Evolutionary conservation across 2,797 vertebrate genomes (phyloP).

Genomic region (Rhadinocentrus ornatus): DNA sequence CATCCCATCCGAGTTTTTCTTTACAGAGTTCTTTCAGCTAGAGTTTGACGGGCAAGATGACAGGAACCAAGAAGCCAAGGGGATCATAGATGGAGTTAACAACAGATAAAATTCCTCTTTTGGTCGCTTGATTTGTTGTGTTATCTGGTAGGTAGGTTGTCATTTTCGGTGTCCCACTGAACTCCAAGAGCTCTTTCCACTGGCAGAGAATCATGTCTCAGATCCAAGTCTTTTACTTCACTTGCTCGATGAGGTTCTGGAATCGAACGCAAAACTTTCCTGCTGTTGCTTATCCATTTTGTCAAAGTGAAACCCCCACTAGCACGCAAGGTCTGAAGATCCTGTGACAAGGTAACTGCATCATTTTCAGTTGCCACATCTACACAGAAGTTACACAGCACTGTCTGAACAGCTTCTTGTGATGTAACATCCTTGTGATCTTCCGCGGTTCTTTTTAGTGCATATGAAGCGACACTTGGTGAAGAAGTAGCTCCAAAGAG

Average conservation of each 20-base stretch:
- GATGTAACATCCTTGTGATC: neutral
- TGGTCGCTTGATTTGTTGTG: constrained; percentile 1
- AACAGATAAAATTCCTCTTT: constrained; percentile 1
- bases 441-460: neutral
- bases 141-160: neutral
- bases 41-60: neutral
- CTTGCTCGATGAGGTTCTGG: neutral
- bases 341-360: neutral
- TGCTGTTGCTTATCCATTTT: constrained; percentile 4
- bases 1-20: neutral
- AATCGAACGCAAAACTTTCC: neutral
- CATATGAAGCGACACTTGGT: constrained; percentile 4
- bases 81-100: constrained; percentile 2
- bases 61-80: neutral
- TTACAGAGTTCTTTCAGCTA: neutral
- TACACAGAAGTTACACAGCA: neutral
- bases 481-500: neutral
- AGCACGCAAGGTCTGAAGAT: neutral
- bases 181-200: neutral
- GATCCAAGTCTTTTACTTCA: neutral
- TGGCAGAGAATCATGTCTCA: neutral
- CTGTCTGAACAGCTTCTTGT: neutral
- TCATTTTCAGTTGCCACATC: neutral
- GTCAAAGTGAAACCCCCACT: neutral
- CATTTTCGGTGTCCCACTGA: neutral